phyloP scores from a whole-genome alignment of 1,140 invertebrate genomes.

The Bombus ignitus region DNA sequence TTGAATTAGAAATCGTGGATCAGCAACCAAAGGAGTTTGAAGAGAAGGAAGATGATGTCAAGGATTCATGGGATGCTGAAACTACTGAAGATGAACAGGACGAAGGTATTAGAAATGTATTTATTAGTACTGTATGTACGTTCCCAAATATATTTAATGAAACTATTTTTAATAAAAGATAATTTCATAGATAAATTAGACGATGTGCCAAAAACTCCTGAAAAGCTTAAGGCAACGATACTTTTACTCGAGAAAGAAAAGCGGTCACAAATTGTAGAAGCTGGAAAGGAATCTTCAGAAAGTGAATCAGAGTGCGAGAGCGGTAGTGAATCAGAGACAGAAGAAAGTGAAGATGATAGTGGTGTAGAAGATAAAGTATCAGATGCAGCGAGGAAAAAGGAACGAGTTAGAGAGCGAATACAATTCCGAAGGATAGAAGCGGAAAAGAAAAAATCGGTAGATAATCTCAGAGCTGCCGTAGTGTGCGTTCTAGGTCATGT shows the following conservation, averaged over 20 bases:
- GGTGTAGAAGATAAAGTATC: constrained; percentile 84
- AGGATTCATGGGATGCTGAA: constrained; percentile 93
- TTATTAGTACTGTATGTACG: background rate
- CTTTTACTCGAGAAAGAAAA: constrained; percentile 30
- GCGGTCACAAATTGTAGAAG: constrained; percentile 62
- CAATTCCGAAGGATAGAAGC: constrained; percentile 92
- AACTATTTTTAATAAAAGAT: background rate
- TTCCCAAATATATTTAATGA: background rate
- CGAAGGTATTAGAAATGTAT: constrained; percentile 64
- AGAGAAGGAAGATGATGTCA: constrained; percentile 86
- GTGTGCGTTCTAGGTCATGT: constrained; percentile 99
- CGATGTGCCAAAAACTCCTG: constrained; percentile 59
- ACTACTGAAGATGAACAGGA: constrained; percentile 87
- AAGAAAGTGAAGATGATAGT: constrained; percentile 82
- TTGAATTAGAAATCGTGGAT: constrained; percentile 84
- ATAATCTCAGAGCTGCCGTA: constrained; percentile 95
- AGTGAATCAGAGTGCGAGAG: constrained; percentile 83
- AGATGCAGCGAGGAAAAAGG: constrained; percentile 86
- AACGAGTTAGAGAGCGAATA: constrained; percentile 87
- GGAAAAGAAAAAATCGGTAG: constrained; percentile 90
- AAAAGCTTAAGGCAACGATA: constrained; percentile 27
- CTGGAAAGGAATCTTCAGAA: constrained; percentile 83
- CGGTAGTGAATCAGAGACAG: constrained; percentile 82
- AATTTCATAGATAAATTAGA: constrained; percentile 77
- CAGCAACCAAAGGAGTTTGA: constrained; percentile 79